Evolutionary conservation across 2,797 vertebrate species (phyloP).

Genomic region (Amblyraja radiata): DNA sequence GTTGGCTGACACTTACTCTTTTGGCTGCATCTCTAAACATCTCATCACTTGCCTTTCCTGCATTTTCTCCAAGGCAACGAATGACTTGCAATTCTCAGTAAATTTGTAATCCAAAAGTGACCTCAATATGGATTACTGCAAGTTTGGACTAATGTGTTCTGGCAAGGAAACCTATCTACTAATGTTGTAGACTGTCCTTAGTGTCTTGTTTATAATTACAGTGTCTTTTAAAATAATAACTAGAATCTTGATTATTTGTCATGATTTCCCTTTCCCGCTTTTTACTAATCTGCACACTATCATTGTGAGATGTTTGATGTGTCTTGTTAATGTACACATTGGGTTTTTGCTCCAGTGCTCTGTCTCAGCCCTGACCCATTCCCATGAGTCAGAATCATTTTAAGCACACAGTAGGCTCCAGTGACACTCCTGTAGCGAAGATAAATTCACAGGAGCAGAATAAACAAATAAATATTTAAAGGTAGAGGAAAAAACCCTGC

Average conservation of each 20-base stretch:
- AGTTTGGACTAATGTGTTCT: constrained; percentile 1
- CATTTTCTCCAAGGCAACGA: not conserved
- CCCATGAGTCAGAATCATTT: not conserved
- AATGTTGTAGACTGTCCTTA: not conserved
- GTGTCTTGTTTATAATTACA: constrained; percentile 27
- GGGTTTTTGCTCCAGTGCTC: not conserved
- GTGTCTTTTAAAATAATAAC: not conserved
- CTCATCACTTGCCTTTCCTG: not conserved
- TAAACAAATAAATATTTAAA: not conserved
- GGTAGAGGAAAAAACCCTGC: not conserved
- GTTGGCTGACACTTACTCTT: too few relatives aligned
- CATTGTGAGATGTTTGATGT: not conserved
- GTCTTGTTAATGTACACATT: not conserved
- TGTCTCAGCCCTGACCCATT: constrained; percentile 7
- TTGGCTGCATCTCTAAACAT: too few relatives aligned
- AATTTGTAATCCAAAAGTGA: not conserved
- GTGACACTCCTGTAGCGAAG: not conserved
- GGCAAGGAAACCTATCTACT: too few relatives aligned
- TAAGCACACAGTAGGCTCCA: not conserved
- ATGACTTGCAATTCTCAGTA: too few relatives aligned
- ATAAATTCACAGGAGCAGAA: too few relatives aligned
- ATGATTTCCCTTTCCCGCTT: constrained; percentile 5
- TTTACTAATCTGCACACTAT: not conserved
- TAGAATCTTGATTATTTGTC: not conserved
- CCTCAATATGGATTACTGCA: not conserved